These are phyloP conservation scores for Cryptus viduatorius DNA, from an alignment of 2,888 invertebrate genomes.

Conservation along the genomic window DNA sequence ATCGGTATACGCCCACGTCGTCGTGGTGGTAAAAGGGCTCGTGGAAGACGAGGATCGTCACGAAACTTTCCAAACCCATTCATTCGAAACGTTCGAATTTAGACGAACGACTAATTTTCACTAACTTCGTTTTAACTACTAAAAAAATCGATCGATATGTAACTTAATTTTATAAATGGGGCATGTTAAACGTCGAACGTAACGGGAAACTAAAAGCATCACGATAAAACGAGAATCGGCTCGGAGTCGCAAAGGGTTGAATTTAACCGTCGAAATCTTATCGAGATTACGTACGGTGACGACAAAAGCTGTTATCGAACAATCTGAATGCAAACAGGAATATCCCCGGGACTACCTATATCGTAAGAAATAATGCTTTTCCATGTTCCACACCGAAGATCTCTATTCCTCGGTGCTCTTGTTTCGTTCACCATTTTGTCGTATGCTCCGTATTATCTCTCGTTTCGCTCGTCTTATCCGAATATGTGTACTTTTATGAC, in stretches of 20 bases:
- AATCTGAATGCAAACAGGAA: slow-evolving; percentile 28
- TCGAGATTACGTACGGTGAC: slow-evolving; percentile 19
- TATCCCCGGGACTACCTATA: not conserved
- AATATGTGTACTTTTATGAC: slow-evolving; percentile 5
- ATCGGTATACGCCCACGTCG: slow-evolving; percentile 44
- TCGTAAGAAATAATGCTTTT: slow-evolving; percentile 2
- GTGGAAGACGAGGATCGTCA: not conserved
- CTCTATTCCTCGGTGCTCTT: slow-evolving; percentile 2
- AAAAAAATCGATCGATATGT: too few species aligned
- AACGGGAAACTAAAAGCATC: not conserved
- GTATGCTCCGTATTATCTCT: not conserved
- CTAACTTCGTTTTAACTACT: not conserved
- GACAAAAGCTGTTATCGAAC: slow-evolving; percentile 9
- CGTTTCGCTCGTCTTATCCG: slow-evolving; percentile 16
- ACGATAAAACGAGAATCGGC: slow-evolving; percentile 10
- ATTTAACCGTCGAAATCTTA: not conserved
- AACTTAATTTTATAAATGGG: too few species aligned
- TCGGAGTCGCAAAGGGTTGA: slow-evolving; percentile 24
- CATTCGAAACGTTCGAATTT: not conserved
- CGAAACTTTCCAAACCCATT: not conserved
- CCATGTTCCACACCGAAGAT: not conserved
- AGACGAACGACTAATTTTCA: not conserved
- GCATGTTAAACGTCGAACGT: not conserved
- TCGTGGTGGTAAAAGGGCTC: slow-evolving; percentile 26
- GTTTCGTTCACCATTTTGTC: slow-evolving; percentile 8